A percentile compares a stretch with the other conserved stretches of the same genome.
Evolutionary conservation across 2,888 invertebrate species (phyloP).

Genomic region (Slavum lentiscoides): DNA sequence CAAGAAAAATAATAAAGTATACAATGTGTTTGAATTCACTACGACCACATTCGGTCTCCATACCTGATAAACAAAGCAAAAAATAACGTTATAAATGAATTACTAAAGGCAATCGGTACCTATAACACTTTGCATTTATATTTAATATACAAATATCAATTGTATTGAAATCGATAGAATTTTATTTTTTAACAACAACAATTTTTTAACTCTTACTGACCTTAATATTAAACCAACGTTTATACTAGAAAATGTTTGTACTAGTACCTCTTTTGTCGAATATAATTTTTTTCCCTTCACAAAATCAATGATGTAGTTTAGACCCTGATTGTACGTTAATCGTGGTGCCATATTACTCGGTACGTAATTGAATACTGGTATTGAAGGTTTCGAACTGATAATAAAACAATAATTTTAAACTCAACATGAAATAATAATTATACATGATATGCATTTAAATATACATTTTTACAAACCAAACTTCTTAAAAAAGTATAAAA

Average conservation of each 20-base stretch:
- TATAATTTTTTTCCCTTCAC: not conserved
- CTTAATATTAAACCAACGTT: too few relatives aligned
- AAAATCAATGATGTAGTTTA: not conserved
- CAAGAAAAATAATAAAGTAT: slow-evolving; percentile 1
- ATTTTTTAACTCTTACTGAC: too few relatives aligned
- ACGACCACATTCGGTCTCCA: not conserved
- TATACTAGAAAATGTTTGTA: not conserved
- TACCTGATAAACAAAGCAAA: not conserved
- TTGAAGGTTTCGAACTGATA: slow-evolving; percentile 19
- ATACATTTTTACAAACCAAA: too few relatives aligned
- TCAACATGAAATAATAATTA: too few relatives aligned
- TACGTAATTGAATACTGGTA: slow-evolving; percentile 37
- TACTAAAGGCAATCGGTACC: too few relatives aligned
- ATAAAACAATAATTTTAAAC: not conserved
- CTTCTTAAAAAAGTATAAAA: too few relatives aligned
- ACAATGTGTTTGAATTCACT: not conserved
- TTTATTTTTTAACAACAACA: too few relatives aligned
- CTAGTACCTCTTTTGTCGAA: slow-evolving; percentile 4
- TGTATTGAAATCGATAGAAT: too few relatives aligned
- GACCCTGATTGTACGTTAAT: not conserved
- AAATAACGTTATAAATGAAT: not conserved
- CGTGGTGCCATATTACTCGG: not conserved
- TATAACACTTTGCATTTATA: too few relatives aligned
- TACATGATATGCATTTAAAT: too few relatives aligned
- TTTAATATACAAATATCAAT: too few relatives aligned